phyloP scores from a whole-genome alignment of 2,888 invertebrate genomes.

The Tenthredo mesomela region DNA sequence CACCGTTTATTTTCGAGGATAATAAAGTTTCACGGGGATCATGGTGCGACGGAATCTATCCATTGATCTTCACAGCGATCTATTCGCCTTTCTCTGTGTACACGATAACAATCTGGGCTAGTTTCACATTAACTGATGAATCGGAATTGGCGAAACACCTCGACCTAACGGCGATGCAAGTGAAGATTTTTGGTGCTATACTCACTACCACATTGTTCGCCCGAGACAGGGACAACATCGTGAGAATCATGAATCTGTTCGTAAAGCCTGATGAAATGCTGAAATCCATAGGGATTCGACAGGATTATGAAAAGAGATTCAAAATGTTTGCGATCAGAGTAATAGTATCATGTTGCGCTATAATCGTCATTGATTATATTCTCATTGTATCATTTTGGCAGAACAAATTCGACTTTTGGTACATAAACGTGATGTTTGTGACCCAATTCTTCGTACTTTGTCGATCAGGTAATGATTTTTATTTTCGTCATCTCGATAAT shows the following conservation, averaged over 20 bases:
- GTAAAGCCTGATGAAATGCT: not conserved
- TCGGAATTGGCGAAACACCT: not conserved
- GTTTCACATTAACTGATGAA: not conserved
- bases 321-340: not conserved
- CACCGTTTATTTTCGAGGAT: not conserved
- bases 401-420: not conserved
- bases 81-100: too few species aligned
- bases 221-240: not conserved
- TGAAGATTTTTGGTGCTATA: not conserved
- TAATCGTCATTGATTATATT: not conserved
- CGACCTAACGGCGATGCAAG: not conserved
- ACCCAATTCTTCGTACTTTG: not conserved
- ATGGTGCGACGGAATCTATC: not conserved
- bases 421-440: not conserved
- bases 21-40: not conserved
- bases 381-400: not conserved
- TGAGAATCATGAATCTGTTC: not conserved
- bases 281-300: not conserved
- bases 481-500: not conserved
- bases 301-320: conserved; percentile 3
- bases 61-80: not conserved
- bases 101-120: not conserved
- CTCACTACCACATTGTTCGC: not conserved
- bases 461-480: not conserved
- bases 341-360: not conserved